A percentile compares a stretch with the other conserved stretches of the same genome.
Conservation (phyloP, 2,888 invertebrate genomes). For the Piscicola geometra region DNA sequence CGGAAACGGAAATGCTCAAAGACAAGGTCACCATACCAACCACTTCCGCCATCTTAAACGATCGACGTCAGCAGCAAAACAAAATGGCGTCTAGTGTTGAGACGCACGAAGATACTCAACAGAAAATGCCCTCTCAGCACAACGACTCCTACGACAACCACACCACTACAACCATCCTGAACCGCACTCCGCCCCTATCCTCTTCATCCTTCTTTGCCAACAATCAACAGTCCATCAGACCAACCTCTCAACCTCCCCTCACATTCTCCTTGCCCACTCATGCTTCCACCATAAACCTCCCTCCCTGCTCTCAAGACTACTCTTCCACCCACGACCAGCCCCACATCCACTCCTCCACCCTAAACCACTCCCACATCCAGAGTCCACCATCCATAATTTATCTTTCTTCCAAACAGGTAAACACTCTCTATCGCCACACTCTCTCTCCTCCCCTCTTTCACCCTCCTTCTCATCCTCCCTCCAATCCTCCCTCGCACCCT, state of each 20-base stretch:
- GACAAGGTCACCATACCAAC: constrained; percentile 28
- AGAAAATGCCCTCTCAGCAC: not conserved
- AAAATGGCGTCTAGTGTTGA: not conserved
- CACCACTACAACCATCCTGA: not conserved
- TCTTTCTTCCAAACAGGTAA: too few species aligned
- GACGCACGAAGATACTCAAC: not conserved
- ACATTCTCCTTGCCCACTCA: not conserved
- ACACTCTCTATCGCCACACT: too few species aligned
- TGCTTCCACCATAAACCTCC: not conserved
- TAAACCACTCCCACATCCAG: not conserved
- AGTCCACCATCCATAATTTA: too few species aligned
- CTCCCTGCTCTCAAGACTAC: too few species aligned
- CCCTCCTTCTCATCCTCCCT: too few species aligned
- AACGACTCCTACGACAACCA: constrained; percentile 1
- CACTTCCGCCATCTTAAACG: constrained; percentile 20
- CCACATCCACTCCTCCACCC: not conserved
- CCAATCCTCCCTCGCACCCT: too few species aligned
- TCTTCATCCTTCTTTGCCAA: not conserved
- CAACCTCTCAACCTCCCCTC: not conserved
- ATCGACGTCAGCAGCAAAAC: constrained; percentile 5
- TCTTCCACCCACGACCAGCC: too few species aligned
- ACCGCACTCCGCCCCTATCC: not conserved
- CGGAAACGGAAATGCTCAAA: constrained; percentile 32
- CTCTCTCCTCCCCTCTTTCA: too few species aligned
- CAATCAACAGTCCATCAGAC: not conserved